A percentile compares a stretch with the other conserved stretches of the same genome.
Evolutionary conservation across 2,797 vertebrate species (phyloP).

Genomic region (Gallirallus australis): DNA sequence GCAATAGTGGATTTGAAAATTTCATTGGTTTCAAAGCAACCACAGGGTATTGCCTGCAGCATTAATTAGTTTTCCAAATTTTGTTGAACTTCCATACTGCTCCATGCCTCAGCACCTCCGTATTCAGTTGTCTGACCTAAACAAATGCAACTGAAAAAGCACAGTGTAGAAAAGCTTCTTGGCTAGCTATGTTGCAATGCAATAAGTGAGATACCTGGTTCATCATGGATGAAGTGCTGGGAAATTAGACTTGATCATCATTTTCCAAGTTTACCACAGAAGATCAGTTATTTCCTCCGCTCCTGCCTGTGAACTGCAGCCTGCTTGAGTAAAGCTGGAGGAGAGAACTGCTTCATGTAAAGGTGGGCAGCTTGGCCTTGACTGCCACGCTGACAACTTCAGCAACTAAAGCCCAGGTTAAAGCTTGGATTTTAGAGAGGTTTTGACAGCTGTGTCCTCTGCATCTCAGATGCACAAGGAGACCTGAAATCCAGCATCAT

Average conservation of each 20-base stretch:
- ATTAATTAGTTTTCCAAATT: not conserved
- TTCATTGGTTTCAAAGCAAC: not conserved
- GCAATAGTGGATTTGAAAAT: not conserved
- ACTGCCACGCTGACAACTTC: rapidly evolving
- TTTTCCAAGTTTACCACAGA: not conserved
- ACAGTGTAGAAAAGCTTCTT: not conserved
- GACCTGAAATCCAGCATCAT: not conserved
- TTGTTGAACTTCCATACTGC: rapidly evolving
- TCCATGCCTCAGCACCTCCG: not conserved
- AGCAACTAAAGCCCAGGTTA: not conserved
- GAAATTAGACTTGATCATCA: not conserved
- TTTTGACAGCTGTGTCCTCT: not conserved
- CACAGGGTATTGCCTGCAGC: not conserved
- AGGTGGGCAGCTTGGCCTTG: not conserved
- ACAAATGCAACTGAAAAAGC: not conserved
- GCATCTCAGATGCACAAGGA: not conserved
- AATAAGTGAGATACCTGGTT: rapidly evolving
- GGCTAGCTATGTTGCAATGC: rapidly evolving
- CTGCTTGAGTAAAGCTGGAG: not conserved
- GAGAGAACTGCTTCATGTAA: not conserved
- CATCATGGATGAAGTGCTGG: not conserved
- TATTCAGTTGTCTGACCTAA: not conserved
- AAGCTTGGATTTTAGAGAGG: not conserved
- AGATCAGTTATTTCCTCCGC: not conserved
- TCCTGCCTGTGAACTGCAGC: not conserved